Percentiles rank a stretch among this genome's conserved stretches.
These are phyloP conservation scores for Pachliopta kotzebuea DNA, from an alignment of 2,888 invertebrate genomes.

Conservation along the genomic window DNA sequence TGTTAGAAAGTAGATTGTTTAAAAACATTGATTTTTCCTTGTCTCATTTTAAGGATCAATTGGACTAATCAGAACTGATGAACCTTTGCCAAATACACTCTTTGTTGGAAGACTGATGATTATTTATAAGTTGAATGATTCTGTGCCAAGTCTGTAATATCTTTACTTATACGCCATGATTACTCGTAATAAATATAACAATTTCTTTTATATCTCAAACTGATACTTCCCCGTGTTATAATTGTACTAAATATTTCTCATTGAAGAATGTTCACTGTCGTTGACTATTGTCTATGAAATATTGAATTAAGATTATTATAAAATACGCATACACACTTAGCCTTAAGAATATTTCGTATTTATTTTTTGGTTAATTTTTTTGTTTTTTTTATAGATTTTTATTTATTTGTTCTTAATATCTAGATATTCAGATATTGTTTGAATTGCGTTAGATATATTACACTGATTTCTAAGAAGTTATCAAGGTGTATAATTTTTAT, in stretches of 20 bases:
- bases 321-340: neutral
- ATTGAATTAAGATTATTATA: conserved; percentile 7
- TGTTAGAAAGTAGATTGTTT: conserved; percentile 18
- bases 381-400: neutral
- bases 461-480: neutral
- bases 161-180: conserved; percentile 1
- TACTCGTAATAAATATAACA: neutral
- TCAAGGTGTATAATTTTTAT: neutral
- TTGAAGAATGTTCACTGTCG: neutral
- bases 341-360: neutral
- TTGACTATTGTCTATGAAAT: conserved; percentile 7
- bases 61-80: conserved; percentile 29
- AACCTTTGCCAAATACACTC: conserved; percentile 25
- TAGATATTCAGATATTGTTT: neutral
- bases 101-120: conserved; percentile 71
- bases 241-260: neutral
- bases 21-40: conserved; percentile 2
- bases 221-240: neutral
- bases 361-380: neutral
- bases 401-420: neutral
- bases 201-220: neutral
- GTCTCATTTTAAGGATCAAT: conserved; percentile 12
- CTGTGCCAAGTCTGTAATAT: neutral
- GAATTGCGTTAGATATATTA: neutral
- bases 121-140: conserved; percentile 37